Evolutionary conservation across 2,888 invertebrate genomes (phyloP), one percentile per base, ranked within the genome.

Genomic region (Ditylenchus weischeri): DNA sequence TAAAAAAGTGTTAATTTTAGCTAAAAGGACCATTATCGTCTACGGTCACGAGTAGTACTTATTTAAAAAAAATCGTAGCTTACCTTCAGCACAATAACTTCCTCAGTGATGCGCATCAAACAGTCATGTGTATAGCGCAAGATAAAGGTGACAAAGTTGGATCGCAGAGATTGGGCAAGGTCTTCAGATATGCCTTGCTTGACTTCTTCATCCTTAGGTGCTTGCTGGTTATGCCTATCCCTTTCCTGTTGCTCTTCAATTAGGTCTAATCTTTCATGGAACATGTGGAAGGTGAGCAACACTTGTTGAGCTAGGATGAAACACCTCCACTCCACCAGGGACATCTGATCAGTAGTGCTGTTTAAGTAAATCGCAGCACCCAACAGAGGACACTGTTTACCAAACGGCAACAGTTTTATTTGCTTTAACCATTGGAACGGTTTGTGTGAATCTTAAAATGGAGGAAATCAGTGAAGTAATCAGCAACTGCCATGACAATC

Each of bases 261-360:
- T 7, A 62, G n/a, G 18, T 47, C 62, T 1, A 47, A 47, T 23
- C 62, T 38, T 48, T 62, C 48, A n/a, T 62, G n/a, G 62, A 62
- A 62, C 62, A 62, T 62, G 48, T 62, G 48, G 49, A 62, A 49
- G 10, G 69, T 47, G 29, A 69, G 29, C 15, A 71, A 15, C 11
- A 71, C 19, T 36, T 71, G 73, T 19, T 71, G 65, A n/a, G 72
- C 60, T 8, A 71, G 62, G 8, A 71, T 36, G 50, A 74, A 74
- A 7, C 70, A 59, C 21, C 73, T 63, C 19, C 73, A 29, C 48
- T 61, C 35, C 51, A 64, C 68, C 43, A 68, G 43, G 38, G 63
- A 15, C 38, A 58, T 21, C 19, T 65, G 23, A 21, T 60, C 60
- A 8, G 47, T 62, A 19, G 62, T 64, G 15, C 51, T 36, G 59